phyloP scores from a whole-genome alignment of 64 coral and sea anemone species.

The Montipora foliosa region DNA sequence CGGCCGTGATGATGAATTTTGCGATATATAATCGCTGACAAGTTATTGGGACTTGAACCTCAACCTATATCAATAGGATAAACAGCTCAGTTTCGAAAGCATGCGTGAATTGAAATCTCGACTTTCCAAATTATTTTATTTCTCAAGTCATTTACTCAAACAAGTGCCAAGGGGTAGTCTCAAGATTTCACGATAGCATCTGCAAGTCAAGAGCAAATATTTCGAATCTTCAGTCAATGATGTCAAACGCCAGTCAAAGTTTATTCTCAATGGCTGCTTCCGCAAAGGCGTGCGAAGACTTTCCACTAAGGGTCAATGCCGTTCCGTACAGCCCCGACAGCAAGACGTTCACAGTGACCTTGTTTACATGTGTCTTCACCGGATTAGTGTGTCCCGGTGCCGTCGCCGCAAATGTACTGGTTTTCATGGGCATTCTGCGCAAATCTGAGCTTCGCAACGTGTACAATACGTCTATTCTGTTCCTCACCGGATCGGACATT shows the following conservation, averaged over 20 bases:
- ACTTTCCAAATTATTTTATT: background rate
- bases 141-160: background rate
- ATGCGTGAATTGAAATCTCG: background rate
- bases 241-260: background rate
- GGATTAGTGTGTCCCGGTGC: constrained; percentile 63
- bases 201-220: background rate
- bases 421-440: constrained; percentile 80
- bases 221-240: background rate
- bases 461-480: constrained; percentile 82
- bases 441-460: constrained; percentile 74
- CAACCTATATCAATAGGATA: background rate
- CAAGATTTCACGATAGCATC: no score
- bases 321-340: constrained; percentile 47
- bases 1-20: no score
- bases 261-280: background rate
- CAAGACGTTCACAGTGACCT: constrained; percentile 19
- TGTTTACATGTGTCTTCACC: constrained; percentile 80
- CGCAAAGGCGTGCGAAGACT: constrained; percentile 3
- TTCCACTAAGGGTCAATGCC: constrained; percentile 65
- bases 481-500: constrained; percentile 70
- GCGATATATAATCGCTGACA: background rate
- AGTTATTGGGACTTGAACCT: background rate
- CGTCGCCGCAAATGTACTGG: constrained; percentile 64
- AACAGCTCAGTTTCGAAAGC: background rate
- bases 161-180: background rate